A percentile compares a stretch with the other conserved stretches of the same genome.
Evolutionary conservation across 2,113 vertebrate species (phyloP).

Genomic region (Erinaceus europaeus): DNA sequence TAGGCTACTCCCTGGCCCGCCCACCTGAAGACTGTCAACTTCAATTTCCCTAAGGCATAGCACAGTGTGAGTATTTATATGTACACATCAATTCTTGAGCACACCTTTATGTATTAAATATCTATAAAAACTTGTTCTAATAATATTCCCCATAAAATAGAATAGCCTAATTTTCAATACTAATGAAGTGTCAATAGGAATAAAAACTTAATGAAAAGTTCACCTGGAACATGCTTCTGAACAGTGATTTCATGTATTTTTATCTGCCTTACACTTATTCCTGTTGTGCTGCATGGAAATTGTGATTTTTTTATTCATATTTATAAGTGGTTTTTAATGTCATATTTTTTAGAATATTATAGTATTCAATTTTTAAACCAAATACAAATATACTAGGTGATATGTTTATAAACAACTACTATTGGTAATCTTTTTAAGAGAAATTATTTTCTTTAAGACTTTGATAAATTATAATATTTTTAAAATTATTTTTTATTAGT

Average conservation of each 20-base stretch:
- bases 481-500: too few relatives aligned
- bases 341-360: background rate
- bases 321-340: background rate
- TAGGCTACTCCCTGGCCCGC: background rate
- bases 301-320: background rate
- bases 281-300: background rate
- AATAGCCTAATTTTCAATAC: background rate
- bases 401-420: background rate
- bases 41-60: background rate
- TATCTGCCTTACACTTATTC: background rate
- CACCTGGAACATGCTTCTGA: background rate
- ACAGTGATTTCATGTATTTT: background rate
- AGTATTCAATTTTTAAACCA: background rate
- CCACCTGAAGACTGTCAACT: too few relatives aligned
- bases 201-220: constrained; percentile 14
- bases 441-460: background rate
- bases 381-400: background rate
- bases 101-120: background rate
- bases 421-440: background rate
- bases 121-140: background rate
- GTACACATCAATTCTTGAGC: background rate
- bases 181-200: background rate
- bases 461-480: constrained; percentile 2
- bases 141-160: constrained; percentile 6
- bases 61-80: background rate